A percentile compares a stretch with the other conserved stretches of the same genome.
Evolutionary conservation across 2,113 vertebrate genomes (phyloP).

Genomic region (Rousettus leschenaultii): DNA sequence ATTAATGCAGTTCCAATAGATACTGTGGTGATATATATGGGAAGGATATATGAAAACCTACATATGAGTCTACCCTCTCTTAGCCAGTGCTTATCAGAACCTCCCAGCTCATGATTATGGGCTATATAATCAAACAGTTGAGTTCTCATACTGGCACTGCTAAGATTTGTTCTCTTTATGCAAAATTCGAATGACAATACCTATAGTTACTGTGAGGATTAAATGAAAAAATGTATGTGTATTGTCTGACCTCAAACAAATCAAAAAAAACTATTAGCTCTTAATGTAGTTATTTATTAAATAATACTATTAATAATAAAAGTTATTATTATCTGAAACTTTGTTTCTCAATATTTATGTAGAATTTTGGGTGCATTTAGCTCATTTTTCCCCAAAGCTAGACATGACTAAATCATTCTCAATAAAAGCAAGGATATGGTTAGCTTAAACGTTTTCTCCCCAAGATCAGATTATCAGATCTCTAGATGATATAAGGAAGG

Average conservation of each 20-base stretch:
- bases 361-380: background rate
- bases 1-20: background rate
- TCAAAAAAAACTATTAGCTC: background rate
- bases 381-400: background rate
- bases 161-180: background rate
- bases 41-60: background rate
- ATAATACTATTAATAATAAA: background rate
- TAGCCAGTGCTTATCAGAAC: background rate
- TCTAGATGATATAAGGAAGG: background rate
- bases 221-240: background rate
- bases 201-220: background rate
- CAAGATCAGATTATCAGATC: background rate
- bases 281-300: background rate
- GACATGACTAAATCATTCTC: background rate
- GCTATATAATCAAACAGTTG: background rate
- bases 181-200: background rate
- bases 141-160: background rate
- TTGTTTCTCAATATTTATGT: background rate
- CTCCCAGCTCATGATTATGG: background rate
- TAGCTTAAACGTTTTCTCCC: background rate
- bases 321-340: background rate
- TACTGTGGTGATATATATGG: background rate
- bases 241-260: background rate
- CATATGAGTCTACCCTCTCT: background rate
- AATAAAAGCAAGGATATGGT: background rate